phyloP scores from a whole-genome alignment of 2,797 vertebrate species.

The Poecilia gillii region DNA sequence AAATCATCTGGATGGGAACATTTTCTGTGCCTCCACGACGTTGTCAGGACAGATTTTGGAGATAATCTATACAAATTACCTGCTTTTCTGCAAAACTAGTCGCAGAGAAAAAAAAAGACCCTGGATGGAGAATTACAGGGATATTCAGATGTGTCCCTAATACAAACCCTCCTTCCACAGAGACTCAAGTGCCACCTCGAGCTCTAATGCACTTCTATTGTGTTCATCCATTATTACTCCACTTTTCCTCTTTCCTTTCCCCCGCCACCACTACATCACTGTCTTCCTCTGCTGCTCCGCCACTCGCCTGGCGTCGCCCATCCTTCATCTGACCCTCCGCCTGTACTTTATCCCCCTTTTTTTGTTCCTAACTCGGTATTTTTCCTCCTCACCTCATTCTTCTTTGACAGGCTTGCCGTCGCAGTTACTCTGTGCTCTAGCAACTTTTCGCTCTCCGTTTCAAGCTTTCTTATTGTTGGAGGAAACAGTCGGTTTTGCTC shows the following conservation, averaged over 20 bases:
- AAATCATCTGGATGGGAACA: constrained; percentile 21
- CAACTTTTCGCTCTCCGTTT: constrained; percentile 45
- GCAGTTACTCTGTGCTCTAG: constrained; percentile 2
- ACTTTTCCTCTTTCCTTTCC: constrained; percentile 54
- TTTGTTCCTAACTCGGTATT: constrained; percentile 64
- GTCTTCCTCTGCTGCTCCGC: constrained; percentile 71
- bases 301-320: constrained; percentile 67
- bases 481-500: not conserved
- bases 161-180: constrained; percentile 17
- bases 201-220: constrained; percentile 84
- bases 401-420: constrained; percentile 35
- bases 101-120: constrained; percentile 10
- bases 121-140: constrained; percentile 18
- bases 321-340: constrained; percentile 67
- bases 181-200: constrained; percentile 51
- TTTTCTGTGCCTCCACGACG: constrained; percentile 12
- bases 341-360: constrained; percentile 42
- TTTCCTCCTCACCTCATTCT: constrained; percentile 55
- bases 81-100: not conserved
- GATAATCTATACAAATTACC: not conserved
- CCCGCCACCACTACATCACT: constrained; percentile 78
- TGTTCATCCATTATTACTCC: constrained; percentile 84
- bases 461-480: not conserved
- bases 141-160: constrained; percentile 38
- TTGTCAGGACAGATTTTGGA: not conserved